Conservation (phyloP, 92 coral and sea anemone species). For the Porites evermanni region DNA sequence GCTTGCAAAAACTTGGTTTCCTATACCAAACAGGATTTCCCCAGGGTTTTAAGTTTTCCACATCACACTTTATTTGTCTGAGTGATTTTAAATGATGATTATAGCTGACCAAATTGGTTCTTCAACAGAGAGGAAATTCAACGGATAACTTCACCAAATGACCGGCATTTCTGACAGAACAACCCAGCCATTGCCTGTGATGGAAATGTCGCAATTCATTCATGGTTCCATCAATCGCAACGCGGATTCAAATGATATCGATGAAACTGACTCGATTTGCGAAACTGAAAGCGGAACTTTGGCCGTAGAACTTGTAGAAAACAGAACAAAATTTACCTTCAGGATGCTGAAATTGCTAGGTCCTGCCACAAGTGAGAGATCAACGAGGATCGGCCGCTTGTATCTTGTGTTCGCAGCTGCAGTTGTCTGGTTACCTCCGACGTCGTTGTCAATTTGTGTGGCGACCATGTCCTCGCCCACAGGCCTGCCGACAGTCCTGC, state of each 20-base stretch:
- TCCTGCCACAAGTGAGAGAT: background rate
- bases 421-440: background rate
- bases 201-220: background rate
- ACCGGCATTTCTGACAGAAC: background rate
- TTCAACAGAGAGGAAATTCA: too few species aligned
- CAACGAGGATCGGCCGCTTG: background rate
- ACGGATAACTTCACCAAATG: background rate
- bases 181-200: background rate
- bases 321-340: background rate
- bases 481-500: constrained; percentile 51
- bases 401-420: background rate
- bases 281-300: constrained; percentile 8
- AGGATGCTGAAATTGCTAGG: background rate
- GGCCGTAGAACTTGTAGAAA: background rate
- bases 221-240: background rate
- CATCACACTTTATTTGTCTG: too few species aligned
- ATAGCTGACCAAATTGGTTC: too few species aligned
- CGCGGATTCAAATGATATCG: background rate
- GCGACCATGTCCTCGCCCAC: constrained; percentile 56
- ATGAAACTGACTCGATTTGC: background rate
- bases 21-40: too few species aligned
- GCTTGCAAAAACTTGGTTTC: too few species aligned
- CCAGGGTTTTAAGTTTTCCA: too few species aligned
- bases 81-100: too few species aligned
- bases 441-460: constrained; percentile 41